Evolutionary conservation across 1,140 invertebrate species (phyloP), one percentile per base, ranked within the genome.

Genomic region (Asbolus verrucosus): DNA sequence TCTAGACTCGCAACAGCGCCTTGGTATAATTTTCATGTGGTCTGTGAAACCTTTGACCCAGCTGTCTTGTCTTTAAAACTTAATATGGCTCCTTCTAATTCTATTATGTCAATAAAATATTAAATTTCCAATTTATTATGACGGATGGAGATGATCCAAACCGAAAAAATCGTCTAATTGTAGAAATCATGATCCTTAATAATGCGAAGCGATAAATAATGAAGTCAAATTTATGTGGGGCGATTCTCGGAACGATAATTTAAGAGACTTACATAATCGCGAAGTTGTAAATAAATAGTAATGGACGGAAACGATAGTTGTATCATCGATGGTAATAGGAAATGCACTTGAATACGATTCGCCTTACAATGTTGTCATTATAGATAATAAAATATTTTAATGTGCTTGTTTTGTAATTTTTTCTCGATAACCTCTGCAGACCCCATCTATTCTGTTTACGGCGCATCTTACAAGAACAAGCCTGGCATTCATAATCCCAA

Each of bases 341-440:
- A 54, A 54, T 54, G 46, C 46, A 24, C 46, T 24, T 54, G 18
- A 54, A 54, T 27, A 24, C 27, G 46, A 54, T 54, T 27, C 11
- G 46, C 46, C 21, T 54, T 27, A 27, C 18, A 54, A 54, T 54
- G 46, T 54, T 27, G 21, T 54, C 46, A 54, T 54, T 54, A 54
- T 8, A 24, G 46, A 54, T 54, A 54, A 54, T 54, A 54, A 46
- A 46, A 54, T 54, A 54, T 54, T 54, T 54, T 24, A 54, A 54
- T 54, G 46, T 16, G n/a, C 13, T 54, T 54, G 46, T 54, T 54
- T 54, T 54, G 46, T 54, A 27, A 27, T 54, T 1, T 13, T 27
- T 1, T 6, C 27, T 1, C n/a, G 46, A 54, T 54, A 27, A 54
- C 46, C 46, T 54, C 11, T 54, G 13, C 46, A 27, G n/a, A n/a